A percentile compares a stretch with the other conserved stretches of the same genome.
Conservation (phyloP, 2,797 vertebrate genomes). For the Pangasius macronema region DNA sequence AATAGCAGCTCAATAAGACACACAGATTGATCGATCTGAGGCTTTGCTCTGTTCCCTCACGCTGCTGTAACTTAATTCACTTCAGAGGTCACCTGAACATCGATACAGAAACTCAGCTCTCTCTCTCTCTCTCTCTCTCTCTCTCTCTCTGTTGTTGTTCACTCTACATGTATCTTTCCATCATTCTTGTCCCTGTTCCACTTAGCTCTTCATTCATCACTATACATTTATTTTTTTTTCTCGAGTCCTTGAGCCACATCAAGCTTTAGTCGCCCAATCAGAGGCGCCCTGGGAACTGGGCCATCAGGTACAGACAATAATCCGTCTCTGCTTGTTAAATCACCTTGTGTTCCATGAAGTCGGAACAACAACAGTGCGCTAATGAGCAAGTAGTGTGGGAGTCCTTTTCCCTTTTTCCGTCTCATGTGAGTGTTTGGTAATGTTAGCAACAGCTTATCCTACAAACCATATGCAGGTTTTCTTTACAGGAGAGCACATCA, state of each 20-base stretch:
- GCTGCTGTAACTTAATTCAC: neutral
- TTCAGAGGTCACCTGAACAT: neutral
- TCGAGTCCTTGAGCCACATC: neutral
- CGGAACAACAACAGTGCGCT: neutral
- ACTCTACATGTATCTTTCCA: neutral
- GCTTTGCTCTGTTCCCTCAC: neutral
- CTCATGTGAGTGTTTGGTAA: neutral
- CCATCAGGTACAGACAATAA: conserved; percentile 4
- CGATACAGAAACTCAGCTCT: neutral
- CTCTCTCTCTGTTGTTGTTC: neutral
- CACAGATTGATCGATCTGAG: neutral
- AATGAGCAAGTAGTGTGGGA: neutral
- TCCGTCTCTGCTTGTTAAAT: conserved; percentile 3
- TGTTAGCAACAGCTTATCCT: neutral
- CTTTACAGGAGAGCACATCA: neutral
- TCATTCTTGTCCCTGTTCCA: neutral
- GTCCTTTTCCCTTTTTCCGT: too few relatives aligned
- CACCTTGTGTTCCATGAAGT: neutral
- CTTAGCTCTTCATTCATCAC: neutral
- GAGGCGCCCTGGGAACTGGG: neutral
- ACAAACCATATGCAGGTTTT: neutral
- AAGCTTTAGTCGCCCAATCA: neutral
- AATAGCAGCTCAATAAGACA: neutral
- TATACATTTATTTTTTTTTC: neutral
- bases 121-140: neutral